Percentiles rank a stretch among this genome's conserved stretches.
Evolutionary conservation across 1,140 invertebrate species (phyloP).

Genomic region (Ericerus pela): DNA sequence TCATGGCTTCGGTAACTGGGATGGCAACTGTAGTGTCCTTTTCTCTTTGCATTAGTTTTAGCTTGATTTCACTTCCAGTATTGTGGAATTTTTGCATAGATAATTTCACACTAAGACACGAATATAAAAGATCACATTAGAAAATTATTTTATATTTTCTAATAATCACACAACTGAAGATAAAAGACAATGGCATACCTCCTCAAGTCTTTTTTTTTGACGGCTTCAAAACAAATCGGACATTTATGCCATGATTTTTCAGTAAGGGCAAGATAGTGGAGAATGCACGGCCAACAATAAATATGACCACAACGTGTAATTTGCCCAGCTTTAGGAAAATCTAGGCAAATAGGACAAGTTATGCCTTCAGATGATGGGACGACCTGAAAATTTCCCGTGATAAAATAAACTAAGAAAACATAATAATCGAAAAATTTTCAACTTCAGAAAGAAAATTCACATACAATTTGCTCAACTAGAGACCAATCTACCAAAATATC

Average conservation of each 20-base stretch:
- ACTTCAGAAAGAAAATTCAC: slow-evolving; percentile 14
- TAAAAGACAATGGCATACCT: slow-evolving; percentile 38
- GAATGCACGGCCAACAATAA: slow-evolving; percentile 88
- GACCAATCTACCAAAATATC: slow-evolving; percentile 85
- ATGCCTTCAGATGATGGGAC: slow-evolving; percentile 47
- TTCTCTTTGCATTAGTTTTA: slow-evolving; percentile 74
- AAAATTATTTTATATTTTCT: not conserved
- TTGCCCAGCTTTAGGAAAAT: slow-evolving; percentile 65
- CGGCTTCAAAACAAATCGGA: slow-evolving; percentile 70
- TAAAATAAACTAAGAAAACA: slow-evolving; percentile 15
- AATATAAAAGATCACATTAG: not conserved
- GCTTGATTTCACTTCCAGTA: slow-evolving; percentile 53
- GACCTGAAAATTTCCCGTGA: slow-evolving; percentile 38
- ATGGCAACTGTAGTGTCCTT: slow-evolving; percentile 60
- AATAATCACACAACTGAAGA: not conserved
- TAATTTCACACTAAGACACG: slow-evolving; percentile 29
- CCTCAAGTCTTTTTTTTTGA: slow-evolving; percentile 64
- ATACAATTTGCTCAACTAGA: slow-evolving; percentile 71
- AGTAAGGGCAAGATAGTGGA: slow-evolving; percentile 76
- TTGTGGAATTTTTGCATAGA: slow-evolving; percentile 33
- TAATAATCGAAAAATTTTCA: not conserved
- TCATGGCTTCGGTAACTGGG: slow-evolving; percentile 36
- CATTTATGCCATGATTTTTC: slow-evolving; percentile 64
- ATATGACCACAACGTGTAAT: slow-evolving; percentile 90
- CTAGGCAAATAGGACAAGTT: slow-evolving; percentile 83